Base-by-base conservation (phyloP, 2,797 vertebrate genomes). In the Iguana delicatissima region DNA sequence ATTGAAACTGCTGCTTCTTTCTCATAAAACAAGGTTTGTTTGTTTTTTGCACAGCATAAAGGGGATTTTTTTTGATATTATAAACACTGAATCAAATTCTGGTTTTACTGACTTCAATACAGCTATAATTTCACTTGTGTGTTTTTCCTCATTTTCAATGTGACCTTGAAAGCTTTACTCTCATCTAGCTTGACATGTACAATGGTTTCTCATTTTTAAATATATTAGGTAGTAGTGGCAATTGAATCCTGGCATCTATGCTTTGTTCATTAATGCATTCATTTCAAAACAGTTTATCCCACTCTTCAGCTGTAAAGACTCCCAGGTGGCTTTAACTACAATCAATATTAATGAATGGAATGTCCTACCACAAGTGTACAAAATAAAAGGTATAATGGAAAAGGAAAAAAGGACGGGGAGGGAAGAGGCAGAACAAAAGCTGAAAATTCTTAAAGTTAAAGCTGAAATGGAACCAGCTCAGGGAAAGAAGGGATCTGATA, bases 1-100 rank as follows among this genome's bases (percentile, higher is more conserved):
- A 81, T 72, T 64, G 42, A 88, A 82, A 72, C 64, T 72, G 46
- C 50, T 82, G 82, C 73, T 50, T 82, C 50, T 88, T 88, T 81
- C 50, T 82, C 79, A 81, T 88, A 73, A 82, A 89, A 26, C 42
- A 89, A 73, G 18, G 72, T 3, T 67, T 64, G 35, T 59, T 81
- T 84, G 42, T 82, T 76, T 50, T 29, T 84, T 73, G 24, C 16
- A 84, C 29, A 62, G 52, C 38, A 38, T 29, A 50, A 20, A 24
- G 42, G 35, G 32, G 6, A 42, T 77, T 59, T 69, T 38, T 80
- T 80, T 83, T 62, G 5, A 81, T 57, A 62, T 74, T 50, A 83
- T 42, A 50, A 89, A 82, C 38, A 50, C 35, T 46, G 69, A 76
- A 42, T 73, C 57, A 16, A 73, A 88, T 82, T 73, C 50, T 55